These are phyloP conservation scores for Ylistrum balloti DNA, from an alignment of 1,140 invertebrate species.

Conservation along the genomic window DNA sequence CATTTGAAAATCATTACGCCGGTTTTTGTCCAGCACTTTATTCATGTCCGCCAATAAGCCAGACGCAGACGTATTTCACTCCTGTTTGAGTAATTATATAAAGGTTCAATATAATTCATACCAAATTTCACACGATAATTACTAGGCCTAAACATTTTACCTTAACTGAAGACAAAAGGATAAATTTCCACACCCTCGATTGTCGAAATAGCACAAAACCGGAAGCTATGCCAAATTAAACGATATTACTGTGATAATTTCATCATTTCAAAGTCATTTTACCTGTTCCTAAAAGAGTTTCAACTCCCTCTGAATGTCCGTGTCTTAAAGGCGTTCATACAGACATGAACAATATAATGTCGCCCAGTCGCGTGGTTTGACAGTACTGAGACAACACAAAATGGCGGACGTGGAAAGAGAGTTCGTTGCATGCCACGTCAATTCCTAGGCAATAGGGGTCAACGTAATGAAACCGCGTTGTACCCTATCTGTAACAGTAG, in stretches of 20 bases:
- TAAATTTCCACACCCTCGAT: constrained; percentile 24
- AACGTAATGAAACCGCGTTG: neutral
- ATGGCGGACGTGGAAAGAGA: constrained; percentile 30
- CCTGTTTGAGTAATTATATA: neutral
- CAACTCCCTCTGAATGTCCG: neutral
- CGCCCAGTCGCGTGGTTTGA: constrained; percentile 23
- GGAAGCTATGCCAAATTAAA: neutral
- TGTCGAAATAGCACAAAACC: constrained; percentile 17
- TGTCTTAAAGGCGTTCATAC: constrained; percentile 15
- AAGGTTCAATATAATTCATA: neutral
- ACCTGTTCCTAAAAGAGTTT: constrained; percentile 7
- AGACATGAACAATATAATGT: neutral
- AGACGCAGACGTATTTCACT: neutral
- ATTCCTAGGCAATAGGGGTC: constrained; percentile 11
- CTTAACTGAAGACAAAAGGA: neutral
- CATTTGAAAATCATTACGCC: neutral
- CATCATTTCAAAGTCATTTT: neutral
- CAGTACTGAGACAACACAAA: constrained; percentile 38
- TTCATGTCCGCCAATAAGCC: neutral
- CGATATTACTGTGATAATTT: neutral
- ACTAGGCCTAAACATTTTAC: neutral
- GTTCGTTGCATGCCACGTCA: constrained; percentile 37
- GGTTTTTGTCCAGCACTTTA: neutral
- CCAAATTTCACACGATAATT: neutral
- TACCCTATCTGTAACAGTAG: neutral